Evolutionary conservation across 2,797 vertebrate genomes (phyloP), one percentile per base, ranked within the genome.

Genomic region (Gouania willdenowi): DNA sequence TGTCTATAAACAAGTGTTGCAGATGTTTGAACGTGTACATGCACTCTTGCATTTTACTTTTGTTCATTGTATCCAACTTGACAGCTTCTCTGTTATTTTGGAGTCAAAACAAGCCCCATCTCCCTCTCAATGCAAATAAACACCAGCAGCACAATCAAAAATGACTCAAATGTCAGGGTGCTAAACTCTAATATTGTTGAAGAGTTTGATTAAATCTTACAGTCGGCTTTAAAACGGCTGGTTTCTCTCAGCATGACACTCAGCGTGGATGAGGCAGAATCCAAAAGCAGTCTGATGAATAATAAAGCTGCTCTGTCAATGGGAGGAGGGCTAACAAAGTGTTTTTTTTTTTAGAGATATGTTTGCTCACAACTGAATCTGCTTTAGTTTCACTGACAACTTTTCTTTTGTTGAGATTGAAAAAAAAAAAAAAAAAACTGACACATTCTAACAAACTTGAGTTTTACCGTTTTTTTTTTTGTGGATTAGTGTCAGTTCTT

Each of bases 381-480:
- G n/a, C 20, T 1, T 27, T 30, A 8, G 3, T 37, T 34, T 34
- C 21, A 9, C 14, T 5, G 2, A 36, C 36, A 20, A 52, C 38
- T 26, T 21, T 27, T 20, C 23, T 40, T 15, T n/a, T 25, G 26
- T n/a, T n/a, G n/a, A n/a, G n/a, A n/a, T n/a, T n/a, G n/a, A n/a
- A n/a, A n/a, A n/a, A n/a, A n/a, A n/a, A n/a, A n/a, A 51, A 43
- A 41, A 24, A 43, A 42, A 42, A 54, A 55, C 50, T 35, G 44
- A 26, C 39, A 32, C 40, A 55, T 54, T 17, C 45, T 60, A 45
- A 61, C 40, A 41, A 47, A 30, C 18, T 30, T 2, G n/a, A 44
- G n/a, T 46, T 48, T 26, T 13, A 8, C n/a, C 30, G 26, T 12
- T 8, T 26, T 43, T 46, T 42, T 45, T 32, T 8, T 1, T 52